phyloP scores from a whole-genome alignment of 1,140 invertebrate genomes.

The Zaprionus inermis region DNA sequence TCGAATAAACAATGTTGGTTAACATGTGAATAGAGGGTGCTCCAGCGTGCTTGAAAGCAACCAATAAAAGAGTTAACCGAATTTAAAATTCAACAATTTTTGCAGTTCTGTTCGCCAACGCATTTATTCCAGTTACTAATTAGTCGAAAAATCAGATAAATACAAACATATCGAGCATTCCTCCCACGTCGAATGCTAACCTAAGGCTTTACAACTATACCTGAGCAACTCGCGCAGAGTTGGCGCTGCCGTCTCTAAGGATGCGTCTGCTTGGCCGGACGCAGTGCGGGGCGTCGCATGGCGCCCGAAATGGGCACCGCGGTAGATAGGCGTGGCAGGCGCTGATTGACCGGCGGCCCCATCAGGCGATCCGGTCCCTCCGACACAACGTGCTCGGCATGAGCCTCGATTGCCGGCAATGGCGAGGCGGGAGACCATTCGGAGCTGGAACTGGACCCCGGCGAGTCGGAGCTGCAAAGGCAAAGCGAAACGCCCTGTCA shows the following conservation, averaged over 20 bases:
- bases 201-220: constrained; percentile 61
- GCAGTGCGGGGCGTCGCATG: constrained; percentile 57
- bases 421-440: constrained; percentile 83
- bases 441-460: constrained; percentile 82
- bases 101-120: constrained; percentile 7
- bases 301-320: constrained; percentile 21
- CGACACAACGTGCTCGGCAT: constrained; percentile 49
- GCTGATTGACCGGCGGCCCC: constrained; percentile 78
- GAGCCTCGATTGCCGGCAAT: constrained; percentile 70
- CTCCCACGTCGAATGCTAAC: constrained; percentile 9
- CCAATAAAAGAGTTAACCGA: neutral
- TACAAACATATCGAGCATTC: constrained; percentile 45
- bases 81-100: neutral
- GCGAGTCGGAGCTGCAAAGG: constrained; percentile 73
- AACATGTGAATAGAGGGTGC: neutral
- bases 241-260: constrained; percentile 46
- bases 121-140: constrained; percentile 33
- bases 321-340: constrained; percentile 70
- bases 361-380: constrained; percentile 75
- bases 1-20: neutral
- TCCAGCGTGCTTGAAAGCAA: neutral
- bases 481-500: neutral
- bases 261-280: constrained; percentile 58
- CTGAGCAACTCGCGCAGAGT: constrained; percentile 58
- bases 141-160: constrained; percentile 7